phyloP scores from a whole-genome alignment of 1,140 invertebrate species.

The Nautilus pompilius region DNA sequence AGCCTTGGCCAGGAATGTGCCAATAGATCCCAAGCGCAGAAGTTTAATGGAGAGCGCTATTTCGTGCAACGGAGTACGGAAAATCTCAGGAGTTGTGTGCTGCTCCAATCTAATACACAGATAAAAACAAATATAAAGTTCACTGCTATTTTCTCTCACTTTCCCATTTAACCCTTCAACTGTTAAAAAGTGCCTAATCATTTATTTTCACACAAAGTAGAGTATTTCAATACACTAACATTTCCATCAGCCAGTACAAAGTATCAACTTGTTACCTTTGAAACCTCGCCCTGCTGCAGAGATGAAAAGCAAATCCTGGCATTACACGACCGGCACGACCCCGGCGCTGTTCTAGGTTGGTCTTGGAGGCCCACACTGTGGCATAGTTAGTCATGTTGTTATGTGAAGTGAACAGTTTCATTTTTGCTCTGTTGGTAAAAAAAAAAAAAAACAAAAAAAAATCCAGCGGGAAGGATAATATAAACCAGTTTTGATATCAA shows the following conservation, averaged over 20 bases:
- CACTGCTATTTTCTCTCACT: background rate
- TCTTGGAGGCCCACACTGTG: constrained; percentile 61
- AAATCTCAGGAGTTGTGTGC: constrained; percentile 92
- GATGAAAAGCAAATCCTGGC: constrained; percentile 75
- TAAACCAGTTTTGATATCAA: background rate
- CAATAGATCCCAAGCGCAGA: constrained; percentile 55
- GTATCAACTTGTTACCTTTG: constrained; percentile 29
- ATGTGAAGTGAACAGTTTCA: constrained; percentile 55
- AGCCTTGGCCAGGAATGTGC: constrained; percentile 56
- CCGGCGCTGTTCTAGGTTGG: constrained; percentile 66
- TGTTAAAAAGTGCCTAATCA: background rate
- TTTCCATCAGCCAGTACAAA: background rate
- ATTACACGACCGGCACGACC: constrained; percentile 70
- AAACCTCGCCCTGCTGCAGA: constrained; percentile 60
- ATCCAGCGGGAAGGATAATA: background rate
- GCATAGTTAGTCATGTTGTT: constrained; percentile 59
- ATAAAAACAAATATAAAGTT: background rate
- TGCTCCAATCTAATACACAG: constrained; percentile 70
- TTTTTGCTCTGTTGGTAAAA: constrained; percentile 42
- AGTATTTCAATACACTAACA: background rate
- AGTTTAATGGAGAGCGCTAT: constrained; percentile 58
- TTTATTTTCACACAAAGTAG: background rate
- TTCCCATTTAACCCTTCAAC: background rate
- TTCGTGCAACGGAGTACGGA: constrained; percentile 91
- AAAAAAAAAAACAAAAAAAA: background rate